phyloP scores from a whole-genome alignment of 2,797 vertebrate species.

The Alauda arvensis region DNA sequence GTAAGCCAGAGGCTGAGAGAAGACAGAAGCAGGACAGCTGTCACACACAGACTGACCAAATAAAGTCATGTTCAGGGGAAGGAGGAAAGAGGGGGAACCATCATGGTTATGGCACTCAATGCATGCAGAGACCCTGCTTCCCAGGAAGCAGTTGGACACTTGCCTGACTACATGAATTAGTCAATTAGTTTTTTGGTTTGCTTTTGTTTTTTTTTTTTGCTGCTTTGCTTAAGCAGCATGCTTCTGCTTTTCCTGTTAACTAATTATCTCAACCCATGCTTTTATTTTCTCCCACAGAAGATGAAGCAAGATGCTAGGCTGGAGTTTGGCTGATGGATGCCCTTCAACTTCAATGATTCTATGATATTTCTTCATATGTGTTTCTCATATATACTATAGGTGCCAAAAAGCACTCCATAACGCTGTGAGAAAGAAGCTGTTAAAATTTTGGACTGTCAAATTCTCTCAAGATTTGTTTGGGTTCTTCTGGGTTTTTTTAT shows the following conservation, averaged over 20 bases:
- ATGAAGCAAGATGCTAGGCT: not conserved
- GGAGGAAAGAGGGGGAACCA: rapidly evolving
- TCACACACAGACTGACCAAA: not conserved
- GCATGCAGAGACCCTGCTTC: not conserved
- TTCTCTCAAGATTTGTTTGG: not conserved
- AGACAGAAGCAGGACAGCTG: not conserved
- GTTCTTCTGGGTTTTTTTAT: not conserved
- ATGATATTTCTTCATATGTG: not conserved
- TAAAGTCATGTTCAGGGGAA: not conserved
- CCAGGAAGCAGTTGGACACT: not conserved
- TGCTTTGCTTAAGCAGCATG: not conserved
- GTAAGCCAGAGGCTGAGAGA: not conserved
- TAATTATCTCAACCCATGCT: not conserved
- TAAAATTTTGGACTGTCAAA: not conserved
- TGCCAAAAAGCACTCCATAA: not conserved
- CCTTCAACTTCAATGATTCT: not conserved
- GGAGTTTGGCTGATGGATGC: not conserved
- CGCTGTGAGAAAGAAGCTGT: not conserved
- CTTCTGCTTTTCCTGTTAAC: not conserved
- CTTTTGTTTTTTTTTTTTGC: not conserved
- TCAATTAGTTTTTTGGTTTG: not conserved
- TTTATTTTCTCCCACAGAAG: not conserved
- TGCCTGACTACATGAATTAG: not conserved
- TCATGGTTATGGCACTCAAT: not conserved
- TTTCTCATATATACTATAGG: not conserved